A percentile compares a stretch with the other conserved stretches of the same genome.
Conservation (phyloP, 2,113 vertebrate genomes). For the Empidonax alnorum region DNA sequence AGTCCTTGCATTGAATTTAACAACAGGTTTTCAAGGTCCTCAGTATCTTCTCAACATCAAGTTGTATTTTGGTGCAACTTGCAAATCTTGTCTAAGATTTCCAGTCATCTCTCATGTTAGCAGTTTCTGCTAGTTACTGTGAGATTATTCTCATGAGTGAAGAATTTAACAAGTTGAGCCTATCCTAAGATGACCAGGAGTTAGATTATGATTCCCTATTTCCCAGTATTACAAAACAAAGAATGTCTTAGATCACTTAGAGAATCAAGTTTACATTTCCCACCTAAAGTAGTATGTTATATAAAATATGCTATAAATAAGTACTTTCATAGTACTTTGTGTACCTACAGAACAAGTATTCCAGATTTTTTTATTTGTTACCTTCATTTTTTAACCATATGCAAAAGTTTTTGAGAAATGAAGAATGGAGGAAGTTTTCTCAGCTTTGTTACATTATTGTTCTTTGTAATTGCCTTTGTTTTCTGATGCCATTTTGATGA, state of each 20-base stretch:
- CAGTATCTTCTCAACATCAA: not conserved
- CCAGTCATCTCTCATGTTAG: not conserved
- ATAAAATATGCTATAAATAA: not conserved
- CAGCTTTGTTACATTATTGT: not conserved
- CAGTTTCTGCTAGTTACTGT: not conserved
- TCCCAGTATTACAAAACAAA: not conserved
- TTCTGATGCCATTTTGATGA: constrained; percentile 1
- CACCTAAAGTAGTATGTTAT: not conserved
- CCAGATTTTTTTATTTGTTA: not conserved
- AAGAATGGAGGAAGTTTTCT: not conserved
- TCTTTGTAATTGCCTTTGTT: constrained; percentile 1
- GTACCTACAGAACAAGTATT: not conserved
- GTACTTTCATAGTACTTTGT: not conserved
- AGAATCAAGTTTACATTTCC: not conserved
- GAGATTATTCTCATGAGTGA: not conserved
- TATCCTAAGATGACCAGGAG: not conserved
- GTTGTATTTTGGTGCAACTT: not conserved
- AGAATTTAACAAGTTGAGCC: not conserved
- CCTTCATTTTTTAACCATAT: not conserved
- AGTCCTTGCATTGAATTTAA: not conserved
- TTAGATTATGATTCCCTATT: not conserved
- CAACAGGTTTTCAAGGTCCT: not conserved
- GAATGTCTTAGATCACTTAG: not conserved
- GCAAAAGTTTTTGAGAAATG: not conserved
- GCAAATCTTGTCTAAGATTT: not conserved